Evolutionary conservation across 1,140 invertebrate genomes (phyloP), one percentile per base, ranked within the genome.

Genomic region (Ceratosolen solmsi): DNA sequence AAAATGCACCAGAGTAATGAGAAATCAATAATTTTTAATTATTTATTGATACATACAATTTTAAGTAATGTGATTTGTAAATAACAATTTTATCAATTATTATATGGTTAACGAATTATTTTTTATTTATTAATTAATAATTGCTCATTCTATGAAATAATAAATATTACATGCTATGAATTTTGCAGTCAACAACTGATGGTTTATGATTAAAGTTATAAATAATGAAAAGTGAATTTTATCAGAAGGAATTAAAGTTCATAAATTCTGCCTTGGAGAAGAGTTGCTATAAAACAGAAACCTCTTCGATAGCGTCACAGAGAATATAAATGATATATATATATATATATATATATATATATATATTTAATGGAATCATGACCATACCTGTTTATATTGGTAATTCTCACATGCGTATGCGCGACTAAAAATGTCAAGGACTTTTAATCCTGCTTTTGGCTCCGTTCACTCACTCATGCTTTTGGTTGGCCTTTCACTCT

Each of bases 401-500:
- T 60, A 76, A 38, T 33, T 63, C 71, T 81, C 71, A 70, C 63
- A 51, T 20, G 58, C 54, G 60, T 51, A 41, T 54, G 49, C 20
- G 30, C n/a, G 49, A 13, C 56, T 38, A 2, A 36, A 72, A 41
- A 70, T 68, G 17, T n/a, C 58, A 75, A 82, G 73, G 80, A 82
- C 80, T 76, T 81, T 51, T 81, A 0, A 38, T 81, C 72, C 71
- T 70, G 72, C 30, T 68, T 70, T 78, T 36, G 41, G 63, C 7
- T 30, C 73, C 27, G n/a, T 22, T 75, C n/a, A 60, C 51, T 54
- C 15, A 38, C 2, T 27, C 25, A 25, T 58, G 22, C 73, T 71
- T 72, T 74, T 51, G 49, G 60, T 74, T 51, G 49, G 60, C 73
- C 80, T 82, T 82, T 82, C 80, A 82, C 80, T 82, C 46, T 49